These are phyloP conservation scores for Polyploca ridens DNA, from an alignment of 2,888 invertebrate species.

Conservation along the genomic window DNA sequence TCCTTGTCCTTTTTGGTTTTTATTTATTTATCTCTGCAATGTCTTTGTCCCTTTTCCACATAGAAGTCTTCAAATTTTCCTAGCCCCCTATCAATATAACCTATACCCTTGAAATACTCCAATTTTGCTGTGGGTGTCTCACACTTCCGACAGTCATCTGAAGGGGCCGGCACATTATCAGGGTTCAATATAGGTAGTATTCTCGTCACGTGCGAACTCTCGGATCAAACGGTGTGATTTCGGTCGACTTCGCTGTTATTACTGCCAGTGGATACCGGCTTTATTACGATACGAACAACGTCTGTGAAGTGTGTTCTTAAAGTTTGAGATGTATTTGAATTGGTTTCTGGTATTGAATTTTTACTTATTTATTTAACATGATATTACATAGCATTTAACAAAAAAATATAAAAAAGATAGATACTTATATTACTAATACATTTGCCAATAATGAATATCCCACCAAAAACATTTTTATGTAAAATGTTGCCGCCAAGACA, in stretches of 20 bases:
- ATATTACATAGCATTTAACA: too few species aligned
- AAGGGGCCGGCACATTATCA: constrained; percentile 11
- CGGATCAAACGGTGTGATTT: constrained; percentile 51
- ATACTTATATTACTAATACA: too few species aligned
- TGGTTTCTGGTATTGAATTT: too few species aligned
- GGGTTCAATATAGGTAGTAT: constrained; percentile 17
- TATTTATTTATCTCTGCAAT: too few species aligned
- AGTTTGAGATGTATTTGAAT: background rate
- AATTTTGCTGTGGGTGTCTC: background rate
- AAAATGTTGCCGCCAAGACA: too few species aligned
- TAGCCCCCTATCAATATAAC: background rate
- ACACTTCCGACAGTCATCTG: constrained; percentile 4
- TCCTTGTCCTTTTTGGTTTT: too few species aligned
- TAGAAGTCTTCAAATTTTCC: background rate
- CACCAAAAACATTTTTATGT: too few species aligned
- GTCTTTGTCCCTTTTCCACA: too few species aligned
- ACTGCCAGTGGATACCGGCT: constrained; percentile 7
- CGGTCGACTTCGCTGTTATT: constrained; percentile 42
- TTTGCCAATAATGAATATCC: too few species aligned
- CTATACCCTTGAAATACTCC: background rate
- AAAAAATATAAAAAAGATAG: too few species aligned
- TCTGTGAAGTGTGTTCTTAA: background rate
- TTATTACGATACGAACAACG: background rate
- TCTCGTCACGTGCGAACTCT: constrained; percentile 40
- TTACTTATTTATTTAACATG: too few species aligned